Evolutionary conservation across 2,888 invertebrate genomes (phyloP), one percentile per base, ranked within the genome.

Genomic region (Pheosia gnoma): DNA sequence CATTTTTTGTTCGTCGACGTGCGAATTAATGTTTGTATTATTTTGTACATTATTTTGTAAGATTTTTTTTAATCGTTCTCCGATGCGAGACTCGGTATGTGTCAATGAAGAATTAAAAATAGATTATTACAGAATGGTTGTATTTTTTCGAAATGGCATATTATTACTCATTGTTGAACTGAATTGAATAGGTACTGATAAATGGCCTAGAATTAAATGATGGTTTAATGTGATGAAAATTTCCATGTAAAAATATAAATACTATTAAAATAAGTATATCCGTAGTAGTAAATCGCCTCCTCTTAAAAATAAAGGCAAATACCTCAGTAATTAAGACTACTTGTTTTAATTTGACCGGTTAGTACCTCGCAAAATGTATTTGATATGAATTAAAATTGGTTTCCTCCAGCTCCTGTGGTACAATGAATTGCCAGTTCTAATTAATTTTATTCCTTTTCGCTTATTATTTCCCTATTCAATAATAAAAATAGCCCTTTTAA

Each of bases 231-330:
- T 92, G 92, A 93, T 93, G 91, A 88, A 88, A 91, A 87, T 90
- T 93, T 93, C 91, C 92, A 91, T 93, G 93, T 93, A 92, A 93
- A 93, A 92, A 93, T 92, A 92, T 92, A 92, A 92, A 93, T 93
- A 93, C 84, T 90, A 87, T 87, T 87, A 86, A 83, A 86, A 83
- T 92, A 92, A 93, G 91, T 88, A 86, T 92, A 91, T 88, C 89
- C 88, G 79, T 92, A 90, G 90, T 91, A 92, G 91, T 89, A 85
- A 93, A 92, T 90, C 87, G 91, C 91, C 93, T 90, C 91, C 88
- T 90, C 91, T 91, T 88, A 77, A 90, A 88, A 91, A 92, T 90
- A 90, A 90, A 90, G 90, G 90, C 85, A 89, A 88, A 88, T 93
- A 93, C 93, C 93, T 93, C 93, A 93, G 88, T 91, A 87, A 91